Evolutionary conservation across 2,113 vertebrate genomes (phyloP), one percentile per base, ranked within the genome.

Genomic region (Gulo gulo): DNA sequence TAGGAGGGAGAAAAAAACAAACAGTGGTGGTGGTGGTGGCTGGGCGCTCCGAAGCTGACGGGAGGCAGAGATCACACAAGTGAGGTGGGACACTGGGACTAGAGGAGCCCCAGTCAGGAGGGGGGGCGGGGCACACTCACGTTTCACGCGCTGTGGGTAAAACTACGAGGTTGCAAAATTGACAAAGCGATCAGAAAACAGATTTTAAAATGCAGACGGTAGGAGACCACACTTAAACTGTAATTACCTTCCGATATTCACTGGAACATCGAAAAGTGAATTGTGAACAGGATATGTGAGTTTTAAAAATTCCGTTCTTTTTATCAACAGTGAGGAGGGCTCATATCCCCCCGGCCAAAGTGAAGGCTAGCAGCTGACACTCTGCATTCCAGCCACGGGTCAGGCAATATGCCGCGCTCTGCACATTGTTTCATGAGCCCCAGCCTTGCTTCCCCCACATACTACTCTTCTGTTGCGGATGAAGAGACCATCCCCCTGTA

Each of bases 1-100:
- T 97, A 99, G 97, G 81, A 98, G 95, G 65, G 93, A 98, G 97
- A 45, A 97, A 67, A 97, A 98, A 98, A 97, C 98, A 98, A 98
- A 97, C 92, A 36, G 73, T 76, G 39, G 24, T 78, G 42, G 7
- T 45, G 73, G 42, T 21, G 36, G 71, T 6, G 71, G 36, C 21
- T 24, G 73, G 76, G 94, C 8, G 4, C 8, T 69, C 65, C 0
- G 80, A 50, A 95, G 85, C 84, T 79, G 97, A 42, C 92, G 52
- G 86, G 55, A 92, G 91, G 99, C 98, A 98, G 97, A 90, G 97
- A 98, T 98, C 42, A 45, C 97, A 98, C 98, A 91, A 96, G 98
- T 98, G 98, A 98, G 96, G 98, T 26, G 29, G 21, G 95, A 93
- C 86, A 82, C 93, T 92, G 92, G 97, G 98, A 26, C 80, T 47